phyloP scores from a whole-genome alignment of 92 coral and sea anemone species.

The Zoanthus solanderi region DNA sequence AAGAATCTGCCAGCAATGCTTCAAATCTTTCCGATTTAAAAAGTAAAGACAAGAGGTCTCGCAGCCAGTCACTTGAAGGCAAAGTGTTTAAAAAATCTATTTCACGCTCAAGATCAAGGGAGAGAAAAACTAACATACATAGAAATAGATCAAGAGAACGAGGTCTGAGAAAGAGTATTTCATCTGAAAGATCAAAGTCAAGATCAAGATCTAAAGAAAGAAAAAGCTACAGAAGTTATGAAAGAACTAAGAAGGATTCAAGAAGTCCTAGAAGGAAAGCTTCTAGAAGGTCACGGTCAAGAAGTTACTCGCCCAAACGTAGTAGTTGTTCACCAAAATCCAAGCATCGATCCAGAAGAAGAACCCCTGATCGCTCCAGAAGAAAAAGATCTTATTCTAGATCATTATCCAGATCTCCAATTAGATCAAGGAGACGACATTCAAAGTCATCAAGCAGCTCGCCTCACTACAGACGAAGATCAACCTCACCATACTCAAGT shows the following conservation, averaged over 20 bases:
- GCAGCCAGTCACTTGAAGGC: slow-evolving; percentile 11
- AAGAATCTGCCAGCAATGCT: background rate
- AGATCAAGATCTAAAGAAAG: slow-evolving; percentile 67
- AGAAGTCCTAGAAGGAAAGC: slow-evolving; percentile 56
- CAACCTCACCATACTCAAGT: slow-evolving; percentile 25
- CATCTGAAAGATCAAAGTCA: slow-evolving; percentile 42
- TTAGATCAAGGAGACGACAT: slow-evolving; percentile 50
- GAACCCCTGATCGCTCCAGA: slow-evolving; percentile 31
- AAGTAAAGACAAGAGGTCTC: slow-evolving; percentile 7
- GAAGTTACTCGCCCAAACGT: slow-evolving; percentile 63
- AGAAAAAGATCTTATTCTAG: slow-evolving; percentile 46
- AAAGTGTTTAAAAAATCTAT: background rate
- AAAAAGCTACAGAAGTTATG: background rate
- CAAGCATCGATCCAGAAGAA: slow-evolving; percentile 27
- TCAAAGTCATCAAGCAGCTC: slow-evolving; percentile 61
- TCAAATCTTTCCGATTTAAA: background rate
- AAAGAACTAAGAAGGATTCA: background rate
- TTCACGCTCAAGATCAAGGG: slow-evolving; percentile 10
- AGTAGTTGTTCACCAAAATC: slow-evolving; percentile 58
- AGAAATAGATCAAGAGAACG: slow-evolving; percentile 48
- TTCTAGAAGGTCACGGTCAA: slow-evolving; percentile 64
- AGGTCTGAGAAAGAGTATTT: slow-evolving; percentile 4
- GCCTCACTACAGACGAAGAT: slow-evolving; percentile 36
- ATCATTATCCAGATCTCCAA: slow-evolving; percentile 22
- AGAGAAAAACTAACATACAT: slow-evolving; percentile 42